Evolutionary conservation across 92 coral and sea anemone species (phyloP).

Genomic region (Diadumene lineata): DNA sequence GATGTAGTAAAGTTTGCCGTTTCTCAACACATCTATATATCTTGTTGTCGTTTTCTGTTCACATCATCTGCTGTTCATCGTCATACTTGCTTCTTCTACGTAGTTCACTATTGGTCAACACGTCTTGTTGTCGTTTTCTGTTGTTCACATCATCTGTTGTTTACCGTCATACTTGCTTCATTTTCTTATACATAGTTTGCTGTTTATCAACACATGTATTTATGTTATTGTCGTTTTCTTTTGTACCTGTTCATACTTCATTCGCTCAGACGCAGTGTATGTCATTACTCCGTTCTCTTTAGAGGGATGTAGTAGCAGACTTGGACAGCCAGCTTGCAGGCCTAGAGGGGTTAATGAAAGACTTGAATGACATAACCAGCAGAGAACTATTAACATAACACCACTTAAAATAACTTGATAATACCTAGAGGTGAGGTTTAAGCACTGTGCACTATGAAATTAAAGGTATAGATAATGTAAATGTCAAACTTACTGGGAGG

Average conservation of each 20-base stretch:
- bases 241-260: neutral
- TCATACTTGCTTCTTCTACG: neutral
- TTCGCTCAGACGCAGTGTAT: slow-evolving; percentile 21
- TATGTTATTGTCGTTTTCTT: too few species aligned
- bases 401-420: neutral
- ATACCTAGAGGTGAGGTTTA: slow-evolving; percentile 14
- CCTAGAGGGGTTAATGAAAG: slow-evolving; percentile 88
- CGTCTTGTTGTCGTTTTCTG: neutral
- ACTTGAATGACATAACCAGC: slow-evolving; percentile 84
- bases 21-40: too few species aligned
- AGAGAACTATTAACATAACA: slow-evolving; percentile 46
- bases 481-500: too few species aligned
- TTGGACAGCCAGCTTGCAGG: slow-evolving; percentile 85
- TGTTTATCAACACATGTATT: neutral
- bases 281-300: slow-evolving; percentile 42
- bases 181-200: neutral
- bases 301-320: slow-evolving; percentile 72
- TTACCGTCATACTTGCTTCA: slow-evolving; percentile 20
- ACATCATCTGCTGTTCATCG: too few species aligned
- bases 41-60: neutral
- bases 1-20: too few species aligned
- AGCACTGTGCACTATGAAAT: neutral
- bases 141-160: neutral
- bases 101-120: neutral
- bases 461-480: neutral